A percentile compares a stretch with the other conserved stretches of the same genome.
These are phyloP conservation scores for Ammospiza maritima DNA, from an alignment of 2,797 vertebrate genomes.

Conservation along the genomic window DNA sequence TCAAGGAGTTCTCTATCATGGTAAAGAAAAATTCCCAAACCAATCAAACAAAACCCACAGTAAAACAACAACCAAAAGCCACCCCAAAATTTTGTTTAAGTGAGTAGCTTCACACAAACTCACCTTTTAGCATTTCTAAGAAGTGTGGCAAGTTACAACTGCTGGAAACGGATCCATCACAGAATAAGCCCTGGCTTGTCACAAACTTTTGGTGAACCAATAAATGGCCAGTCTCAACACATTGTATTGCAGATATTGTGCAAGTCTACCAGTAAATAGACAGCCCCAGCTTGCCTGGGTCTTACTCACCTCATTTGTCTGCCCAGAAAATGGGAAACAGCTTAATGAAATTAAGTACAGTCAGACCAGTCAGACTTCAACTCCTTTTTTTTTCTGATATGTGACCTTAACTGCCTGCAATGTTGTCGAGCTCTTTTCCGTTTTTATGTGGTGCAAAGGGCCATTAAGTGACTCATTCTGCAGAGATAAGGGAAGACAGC, in stretches of 20 bases:
- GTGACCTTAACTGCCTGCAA: neutral
- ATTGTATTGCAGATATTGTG: neutral
- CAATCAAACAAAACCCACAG: neutral
- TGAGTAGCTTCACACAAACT: neutral
- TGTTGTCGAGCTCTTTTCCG: neutral
- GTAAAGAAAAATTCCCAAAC: neutral
- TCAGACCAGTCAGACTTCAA: neutral
- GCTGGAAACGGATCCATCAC: neutral
- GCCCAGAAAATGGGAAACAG: neutral
- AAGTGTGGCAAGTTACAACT: neutral
- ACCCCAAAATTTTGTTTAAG: neutral
- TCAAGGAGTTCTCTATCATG: neutral
- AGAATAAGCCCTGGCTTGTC: slow-evolving; percentile 35
- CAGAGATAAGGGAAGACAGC: neutral
- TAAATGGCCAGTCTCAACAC: neutral
- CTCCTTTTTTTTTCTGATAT: neutral
- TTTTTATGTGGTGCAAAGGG: neutral
- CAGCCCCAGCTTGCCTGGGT: neutral
- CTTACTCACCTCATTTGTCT: neutral
- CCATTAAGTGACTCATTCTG: neutral
- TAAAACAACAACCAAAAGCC: neutral
- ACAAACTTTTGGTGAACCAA: neutral
- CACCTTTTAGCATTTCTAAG: neutral
- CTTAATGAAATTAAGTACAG: neutral
- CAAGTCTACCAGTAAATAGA: neutral